Evolutionary conservation across 2,888 invertebrate genomes (phyloP).

Genomic region (Melanchra persicariae): DNA sequence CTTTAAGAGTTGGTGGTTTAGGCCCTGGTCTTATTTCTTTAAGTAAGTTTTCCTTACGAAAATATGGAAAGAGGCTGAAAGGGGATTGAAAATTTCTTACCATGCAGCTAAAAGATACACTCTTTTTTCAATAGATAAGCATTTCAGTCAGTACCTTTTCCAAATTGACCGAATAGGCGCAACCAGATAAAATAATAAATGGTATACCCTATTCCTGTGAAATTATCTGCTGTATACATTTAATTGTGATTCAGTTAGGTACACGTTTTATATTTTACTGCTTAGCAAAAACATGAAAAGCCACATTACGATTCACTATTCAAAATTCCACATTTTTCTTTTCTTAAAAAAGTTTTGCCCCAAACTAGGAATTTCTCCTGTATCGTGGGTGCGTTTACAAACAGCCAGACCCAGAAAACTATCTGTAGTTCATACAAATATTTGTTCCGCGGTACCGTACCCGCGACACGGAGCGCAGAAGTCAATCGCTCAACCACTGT

Average conservation of each 20-base stretch:
- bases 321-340: background rate
- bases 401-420: no score
- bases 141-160: background rate
- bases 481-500: no score
- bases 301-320: constrained; percentile 1
- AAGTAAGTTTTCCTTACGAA: constrained; percentile 5
- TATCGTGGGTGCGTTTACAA: no score
- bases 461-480: no score
- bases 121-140: background rate
- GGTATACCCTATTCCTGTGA: no score
- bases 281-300: background rate
- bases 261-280: background rate
- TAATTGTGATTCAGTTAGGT: background rate
- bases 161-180: background rate
- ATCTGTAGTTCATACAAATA: no score
- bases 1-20: no score
- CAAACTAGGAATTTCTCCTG: no score
- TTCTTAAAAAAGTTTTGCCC: no score
- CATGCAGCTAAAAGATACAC: background rate
- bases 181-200: background rate
- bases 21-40: constrained; percentile 15
- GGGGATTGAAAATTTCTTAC: background rate
- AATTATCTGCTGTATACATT: background rate
- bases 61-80: constrained; percentile 15
- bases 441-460: no score